phyloP scores from a whole-genome alignment of 2,888 invertebrate genomes.

The Piscicola geometra region DNA sequence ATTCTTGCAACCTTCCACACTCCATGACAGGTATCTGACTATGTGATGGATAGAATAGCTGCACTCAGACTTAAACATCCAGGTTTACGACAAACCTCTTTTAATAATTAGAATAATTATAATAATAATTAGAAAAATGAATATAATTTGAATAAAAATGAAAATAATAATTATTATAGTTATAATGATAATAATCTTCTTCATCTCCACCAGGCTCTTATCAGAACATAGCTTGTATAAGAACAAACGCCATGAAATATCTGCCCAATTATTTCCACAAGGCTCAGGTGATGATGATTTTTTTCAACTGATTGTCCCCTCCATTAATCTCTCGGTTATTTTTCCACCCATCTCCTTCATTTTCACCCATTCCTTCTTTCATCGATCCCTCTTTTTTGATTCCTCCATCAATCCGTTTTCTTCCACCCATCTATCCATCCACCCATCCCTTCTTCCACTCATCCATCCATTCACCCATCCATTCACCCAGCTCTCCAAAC shows the following conservation, averaged over 20 bases:
- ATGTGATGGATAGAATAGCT: constrained; percentile 85
- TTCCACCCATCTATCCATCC: not conserved
- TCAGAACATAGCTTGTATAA: constrained; percentile 84
- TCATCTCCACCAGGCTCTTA: constrained; percentile 50
- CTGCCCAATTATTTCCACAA: constrained; percentile 92
- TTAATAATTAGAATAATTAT: too few relatives aligned
- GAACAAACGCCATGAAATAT: constrained; percentile 98
- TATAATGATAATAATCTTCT: too few relatives aligned
- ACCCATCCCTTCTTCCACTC: not conserved
- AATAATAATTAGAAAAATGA: too few relatives aligned
- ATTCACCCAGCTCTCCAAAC: constrained; percentile 66
- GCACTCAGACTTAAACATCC: constrained; percentile 74
- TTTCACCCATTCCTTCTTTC: too few relatives aligned
- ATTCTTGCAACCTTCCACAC: too few relatives aligned
- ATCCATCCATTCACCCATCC: constrained; percentile 1
- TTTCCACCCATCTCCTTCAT: too few relatives aligned
- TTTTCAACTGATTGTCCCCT: too few relatives aligned
- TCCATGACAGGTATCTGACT: constrained; percentile 77
- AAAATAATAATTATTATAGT: too few relatives aligned
- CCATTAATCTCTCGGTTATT: too few relatives aligned
- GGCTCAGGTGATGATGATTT: constrained; percentile 68
- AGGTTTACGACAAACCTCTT: constrained; percentile 57
- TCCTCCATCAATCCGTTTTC: not conserved
- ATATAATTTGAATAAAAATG: too few relatives aligned
- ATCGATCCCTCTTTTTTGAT: not conserved